Percentiles rank a stretch among this genome's conserved stretches.
Evolutionary conservation across 2,888 invertebrate genomes (phyloP).

Genomic region (Sarcophaga rosellei): DNA sequence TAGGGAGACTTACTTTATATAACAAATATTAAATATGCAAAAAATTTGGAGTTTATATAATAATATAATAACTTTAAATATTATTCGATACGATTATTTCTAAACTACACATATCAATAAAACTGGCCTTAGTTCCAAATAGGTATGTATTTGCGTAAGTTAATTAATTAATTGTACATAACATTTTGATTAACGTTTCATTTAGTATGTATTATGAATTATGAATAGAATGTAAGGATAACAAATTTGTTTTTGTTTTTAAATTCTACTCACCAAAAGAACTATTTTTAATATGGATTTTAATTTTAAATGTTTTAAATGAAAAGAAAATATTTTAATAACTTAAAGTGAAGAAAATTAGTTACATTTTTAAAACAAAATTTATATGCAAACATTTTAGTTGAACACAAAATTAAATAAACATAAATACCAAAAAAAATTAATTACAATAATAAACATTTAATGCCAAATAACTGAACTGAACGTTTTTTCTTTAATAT

Average conservation of each 20-base stretch:
- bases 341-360: too few species aligned
- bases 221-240: neutral
- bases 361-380: too few species aligned
- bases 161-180: neutral
- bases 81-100: slow-evolving; percentile 51
- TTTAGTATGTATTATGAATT: slow-evolving; percentile 19
- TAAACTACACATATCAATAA: slow-evolving; percentile 36
- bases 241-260: neutral
- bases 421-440: neutral
- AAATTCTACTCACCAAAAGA: too few species aligned
- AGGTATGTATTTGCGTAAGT: neutral
- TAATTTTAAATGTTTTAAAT: too few species aligned
- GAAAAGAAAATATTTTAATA: too few species aligned
- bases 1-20: too few species aligned
- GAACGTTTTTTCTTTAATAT: neutral
- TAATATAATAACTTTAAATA: neutral
- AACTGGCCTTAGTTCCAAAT: slow-evolving; percentile 37
- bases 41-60: too few species aligned
- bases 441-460: neutral
- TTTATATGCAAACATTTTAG: neutral
- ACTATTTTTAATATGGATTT: too few species aligned
- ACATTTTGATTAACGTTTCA: slow-evolving; percentile 58
- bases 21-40: too few species aligned
- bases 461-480: too few species aligned
- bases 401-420: neutral